Evolutionary conservation across 2,113 vertebrate genomes (phyloP).

Genomic region (Nycticryphes semicollaris): DNA sequence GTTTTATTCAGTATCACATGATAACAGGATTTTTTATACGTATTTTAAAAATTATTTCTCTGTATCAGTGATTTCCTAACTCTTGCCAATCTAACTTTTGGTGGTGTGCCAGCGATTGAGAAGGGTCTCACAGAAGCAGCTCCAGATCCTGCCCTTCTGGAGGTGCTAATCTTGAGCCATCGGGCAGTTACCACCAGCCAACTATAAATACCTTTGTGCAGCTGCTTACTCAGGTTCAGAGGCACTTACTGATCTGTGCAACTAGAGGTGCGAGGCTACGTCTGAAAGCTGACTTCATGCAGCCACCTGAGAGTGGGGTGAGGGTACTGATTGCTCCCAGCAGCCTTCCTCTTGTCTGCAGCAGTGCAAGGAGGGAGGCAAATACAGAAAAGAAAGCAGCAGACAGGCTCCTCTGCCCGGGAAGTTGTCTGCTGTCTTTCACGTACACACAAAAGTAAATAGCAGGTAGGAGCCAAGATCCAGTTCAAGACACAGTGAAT

Average conservation of each 20-base stretch:
- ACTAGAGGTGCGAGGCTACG: not conserved
- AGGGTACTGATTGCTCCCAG: not conserved
- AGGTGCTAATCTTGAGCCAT: not conserved
- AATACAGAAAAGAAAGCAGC: not conserved
- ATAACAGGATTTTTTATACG: not conserved
- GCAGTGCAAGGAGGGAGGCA: not conserved
- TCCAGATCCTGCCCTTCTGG: not conserved
- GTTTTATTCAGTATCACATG: not conserved
- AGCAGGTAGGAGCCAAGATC: not conserved
- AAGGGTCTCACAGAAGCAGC: not conserved
- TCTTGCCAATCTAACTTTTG: not conserved
- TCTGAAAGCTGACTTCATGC: not conserved
- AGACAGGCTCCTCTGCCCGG: not conserved
- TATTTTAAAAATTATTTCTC: not conserved
- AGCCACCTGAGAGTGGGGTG: not conserved
- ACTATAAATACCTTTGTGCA: not conserved
- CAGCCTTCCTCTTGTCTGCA: not conserved
- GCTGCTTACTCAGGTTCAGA: not conserved
- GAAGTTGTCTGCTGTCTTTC: not conserved
- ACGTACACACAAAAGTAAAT: fast-evolving
- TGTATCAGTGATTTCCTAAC: not conserved
- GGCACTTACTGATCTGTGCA: not conserved
- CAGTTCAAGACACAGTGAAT: not conserved
- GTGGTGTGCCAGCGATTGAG: not conserved
- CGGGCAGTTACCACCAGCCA: not conserved